Evolutionary conservation across 2,797 vertebrate genomes (phyloP).

Genomic region (Eurystomus glaucurus): DNA sequence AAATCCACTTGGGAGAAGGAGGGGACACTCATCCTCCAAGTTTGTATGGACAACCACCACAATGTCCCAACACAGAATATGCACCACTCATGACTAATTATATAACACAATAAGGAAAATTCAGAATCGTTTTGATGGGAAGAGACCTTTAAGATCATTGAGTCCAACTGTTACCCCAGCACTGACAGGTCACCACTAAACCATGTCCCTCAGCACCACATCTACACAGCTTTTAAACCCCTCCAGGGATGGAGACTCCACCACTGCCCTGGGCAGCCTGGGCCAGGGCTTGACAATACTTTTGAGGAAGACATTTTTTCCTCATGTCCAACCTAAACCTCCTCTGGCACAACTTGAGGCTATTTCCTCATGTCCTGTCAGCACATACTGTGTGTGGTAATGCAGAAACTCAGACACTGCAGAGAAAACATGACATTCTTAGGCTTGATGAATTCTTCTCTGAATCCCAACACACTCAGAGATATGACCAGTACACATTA

Average conservation of each 20-base stretch:
- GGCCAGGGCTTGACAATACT: not conserved
- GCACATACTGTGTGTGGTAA: not conserved
- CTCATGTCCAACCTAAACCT: not conserved
- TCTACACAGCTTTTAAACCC: not conserved
- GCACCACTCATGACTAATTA: rapidly evolving
- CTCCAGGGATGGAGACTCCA: not conserved
- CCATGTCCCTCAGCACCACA: not conserved
- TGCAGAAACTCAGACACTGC: not conserved
- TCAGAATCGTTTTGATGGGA: not conserved
- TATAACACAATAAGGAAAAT: not conserved
- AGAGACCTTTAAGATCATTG: not conserved
- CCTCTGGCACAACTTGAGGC: not conserved
- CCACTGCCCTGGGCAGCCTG: not conserved
- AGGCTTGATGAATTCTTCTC: not conserved
- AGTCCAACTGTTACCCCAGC: not conserved
- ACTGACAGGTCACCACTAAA: not conserved
- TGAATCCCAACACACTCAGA: not conserved
- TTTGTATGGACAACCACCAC: not conserved
- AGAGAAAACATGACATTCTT: not conserved
- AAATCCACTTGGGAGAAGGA: not conserved
- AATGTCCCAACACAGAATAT: not conserved
- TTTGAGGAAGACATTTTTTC: not conserved
- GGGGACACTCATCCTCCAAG: not conserved
- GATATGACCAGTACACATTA: not conserved
- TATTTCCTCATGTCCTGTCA: not conserved